A percentile compares a stretch with the other conserved stretches of the same genome.
Conservation (phyloP, 2,113 vertebrate species). For the Pristiophorus japonicus region DNA sequence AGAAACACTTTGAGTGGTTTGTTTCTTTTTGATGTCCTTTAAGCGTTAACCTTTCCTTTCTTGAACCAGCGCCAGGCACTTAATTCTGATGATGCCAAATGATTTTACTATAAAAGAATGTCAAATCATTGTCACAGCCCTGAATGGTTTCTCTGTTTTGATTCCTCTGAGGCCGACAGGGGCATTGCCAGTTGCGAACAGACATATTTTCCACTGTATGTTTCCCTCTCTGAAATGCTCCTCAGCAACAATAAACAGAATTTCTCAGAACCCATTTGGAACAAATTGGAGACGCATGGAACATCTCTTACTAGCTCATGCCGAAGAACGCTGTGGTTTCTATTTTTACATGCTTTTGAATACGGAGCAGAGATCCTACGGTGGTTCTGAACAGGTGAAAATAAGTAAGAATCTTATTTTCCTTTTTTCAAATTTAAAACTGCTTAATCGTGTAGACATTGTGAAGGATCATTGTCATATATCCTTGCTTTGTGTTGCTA, state of each 20-base stretch:
- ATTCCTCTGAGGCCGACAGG: background rate
- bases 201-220: background rate
- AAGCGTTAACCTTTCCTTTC: constrained; percentile 7
- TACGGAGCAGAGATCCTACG: background rate
- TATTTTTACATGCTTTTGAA: background rate
- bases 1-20: background rate
- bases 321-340: background rate
- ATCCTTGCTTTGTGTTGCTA: background rate
- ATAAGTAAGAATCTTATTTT: background rate
- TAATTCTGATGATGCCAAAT: constrained; percentile 19
- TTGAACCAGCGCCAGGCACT: constrained; percentile 1
- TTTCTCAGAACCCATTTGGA: background rate
- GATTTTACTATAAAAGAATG: constrained; percentile 26
- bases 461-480: background rate
- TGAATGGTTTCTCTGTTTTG: constrained; percentile 27
- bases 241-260: constrained; percentile 2
- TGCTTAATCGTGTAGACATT: background rate
- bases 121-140: background rate
- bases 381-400: background rate
- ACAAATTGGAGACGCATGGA: background rate
- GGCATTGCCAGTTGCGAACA: background rate
- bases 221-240: background rate
- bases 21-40: background rate
- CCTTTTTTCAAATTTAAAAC: background rate
- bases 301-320: background rate